Evolutionary conservation across 2,888 invertebrate species (phyloP).

Genomic region (Willowsia nigromaculata): DNA sequence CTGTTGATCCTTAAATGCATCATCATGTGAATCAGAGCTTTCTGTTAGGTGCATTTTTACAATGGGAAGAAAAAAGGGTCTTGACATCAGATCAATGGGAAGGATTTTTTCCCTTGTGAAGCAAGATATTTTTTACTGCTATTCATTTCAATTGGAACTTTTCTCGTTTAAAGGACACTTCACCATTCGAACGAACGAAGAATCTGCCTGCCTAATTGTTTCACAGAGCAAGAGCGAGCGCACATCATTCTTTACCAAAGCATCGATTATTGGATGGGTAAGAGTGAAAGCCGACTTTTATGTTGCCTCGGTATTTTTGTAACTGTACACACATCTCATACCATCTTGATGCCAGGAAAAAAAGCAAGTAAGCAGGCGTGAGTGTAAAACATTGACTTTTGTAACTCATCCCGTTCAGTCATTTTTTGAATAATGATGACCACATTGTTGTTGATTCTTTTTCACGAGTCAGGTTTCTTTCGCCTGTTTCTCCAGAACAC

Average conservation of each 20-base stretch:
- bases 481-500: background rate
- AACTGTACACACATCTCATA: background rate
- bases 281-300: background rate
- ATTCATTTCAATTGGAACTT: background rate
- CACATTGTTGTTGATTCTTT: background rate
- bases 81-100: background rate
- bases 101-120: background rate
- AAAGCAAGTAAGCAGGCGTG: background rate
- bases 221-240: constrained; percentile 18
- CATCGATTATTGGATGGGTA: constrained; percentile 5
- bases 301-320: background rate
- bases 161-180: background rate
- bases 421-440: background rate
- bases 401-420: background rate
- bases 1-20: constrained; percentile 35
- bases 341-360: background rate
- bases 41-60: background rate
- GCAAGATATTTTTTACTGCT: constrained; percentile 19
- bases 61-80: background rate
- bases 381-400: background rate
- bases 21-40: constrained; percentile 42
- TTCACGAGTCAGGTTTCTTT: constrained; percentile 12
- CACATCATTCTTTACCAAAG: background rate
- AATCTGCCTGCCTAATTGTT: constrained; percentile 35
- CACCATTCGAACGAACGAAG: background rate